Base-by-base conservation (phyloP, 2,797 vertebrate species). In the Luscinia megarhynchos region DNA sequence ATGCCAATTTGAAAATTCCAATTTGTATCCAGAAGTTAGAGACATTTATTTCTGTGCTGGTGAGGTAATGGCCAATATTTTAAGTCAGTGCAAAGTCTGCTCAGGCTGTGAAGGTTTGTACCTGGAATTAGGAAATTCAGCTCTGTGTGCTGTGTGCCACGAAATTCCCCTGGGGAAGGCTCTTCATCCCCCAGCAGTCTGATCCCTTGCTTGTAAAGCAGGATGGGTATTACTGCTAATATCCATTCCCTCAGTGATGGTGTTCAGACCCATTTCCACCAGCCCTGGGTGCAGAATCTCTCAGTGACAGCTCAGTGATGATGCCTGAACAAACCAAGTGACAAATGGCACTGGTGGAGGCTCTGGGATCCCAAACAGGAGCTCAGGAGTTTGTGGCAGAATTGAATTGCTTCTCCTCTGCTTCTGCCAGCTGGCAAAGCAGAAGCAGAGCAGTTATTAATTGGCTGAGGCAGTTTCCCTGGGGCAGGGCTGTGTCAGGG, bases 401-500 rank as follows among this genome's bases (percentile, higher is more conserved):
- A 40, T 19, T 24, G 29, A 75, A 78, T 48, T 68, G 61, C 41
- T 59, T 58, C 83, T 78, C 38, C 62, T 81, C 22, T 15, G 61
- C 68, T 77, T 87, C 50, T 86, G 51, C 66, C 85, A 77, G 82
- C 75, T 83, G 92, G 91, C 84, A 88, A 48, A 68, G 48, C 53
- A 29, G 58, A 80, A 27, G 16, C 45, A 30, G 30, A 55, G 3
- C 64, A 32, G 40, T 73, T 55, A 15, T 72, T 84, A 54, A 80
- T 54, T 61, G 40, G 54, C 63, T 89, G 26, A 16, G 50, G 63
- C 26, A 15, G 26, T 48, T 95, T 58, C 46, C 69, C 74, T 46
- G 78, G 90, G 72, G 6, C 80, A 59, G 23, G 2, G 3, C 36
- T 55, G 72, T 9, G 38, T 24, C 48, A n/a, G 66, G 63, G 20